phyloP scores from a whole-genome alignment of 2,113 vertebrate genomes.

The Tiliqua scincoides region DNA sequence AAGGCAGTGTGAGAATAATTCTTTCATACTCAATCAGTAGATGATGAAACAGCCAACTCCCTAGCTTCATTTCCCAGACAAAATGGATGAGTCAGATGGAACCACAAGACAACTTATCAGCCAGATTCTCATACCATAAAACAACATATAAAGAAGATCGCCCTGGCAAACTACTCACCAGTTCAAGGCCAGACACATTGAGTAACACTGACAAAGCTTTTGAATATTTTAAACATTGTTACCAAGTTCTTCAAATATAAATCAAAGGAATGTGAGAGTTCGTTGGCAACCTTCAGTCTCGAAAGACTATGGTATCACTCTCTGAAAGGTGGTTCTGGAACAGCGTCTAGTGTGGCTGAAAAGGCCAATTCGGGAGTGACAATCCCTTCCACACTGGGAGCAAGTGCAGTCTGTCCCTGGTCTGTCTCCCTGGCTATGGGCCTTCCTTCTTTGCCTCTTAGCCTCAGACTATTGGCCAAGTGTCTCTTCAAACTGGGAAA shows the following conservation, averaged over 20 bases:
- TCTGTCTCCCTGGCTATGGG: no score
- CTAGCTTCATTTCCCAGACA: conserved; percentile 20
- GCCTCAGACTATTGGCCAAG: no score
- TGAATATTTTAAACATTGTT: background rate
- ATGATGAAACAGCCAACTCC: conserved; percentile 5
- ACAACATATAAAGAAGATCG: background rate
- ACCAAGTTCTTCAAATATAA: background rate
- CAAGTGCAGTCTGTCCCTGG: no score
- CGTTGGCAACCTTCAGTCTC: no score
- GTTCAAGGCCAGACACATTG: background rate
- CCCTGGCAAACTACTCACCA: background rate
- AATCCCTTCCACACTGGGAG: no score
- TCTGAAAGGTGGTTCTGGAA: no score
- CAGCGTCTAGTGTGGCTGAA: no score
- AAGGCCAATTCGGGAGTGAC: no score
- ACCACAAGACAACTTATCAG: conserved; percentile 19
- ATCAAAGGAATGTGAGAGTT: background rate
- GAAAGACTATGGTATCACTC: no score
- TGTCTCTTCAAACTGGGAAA: no score
- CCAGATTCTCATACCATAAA: background rate
- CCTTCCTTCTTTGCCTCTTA: no score
- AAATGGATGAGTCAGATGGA: conserved; percentile 24
- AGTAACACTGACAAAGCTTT: background rate
- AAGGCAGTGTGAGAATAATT: background rate
- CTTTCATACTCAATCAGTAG: background rate